phyloP scores from a whole-genome alignment of 2,113 vertebrate genomes.

The Ptychochromis oligacanthus region DNA sequence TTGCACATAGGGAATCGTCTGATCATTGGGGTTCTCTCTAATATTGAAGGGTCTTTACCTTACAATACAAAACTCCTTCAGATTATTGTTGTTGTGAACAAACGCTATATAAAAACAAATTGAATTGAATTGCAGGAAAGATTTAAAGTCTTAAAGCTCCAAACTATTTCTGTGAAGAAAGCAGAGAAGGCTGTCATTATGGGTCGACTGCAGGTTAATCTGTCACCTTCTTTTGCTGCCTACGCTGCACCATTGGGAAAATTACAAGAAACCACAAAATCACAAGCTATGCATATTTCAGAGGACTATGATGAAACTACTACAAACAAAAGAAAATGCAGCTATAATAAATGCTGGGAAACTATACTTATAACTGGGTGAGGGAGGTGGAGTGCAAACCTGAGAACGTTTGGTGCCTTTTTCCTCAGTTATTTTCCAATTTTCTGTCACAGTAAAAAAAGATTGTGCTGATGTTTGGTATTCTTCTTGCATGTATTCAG shows the following conservation, averaged over 20 bases:
- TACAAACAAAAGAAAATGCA: neutral
- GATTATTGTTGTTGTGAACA: neutral
- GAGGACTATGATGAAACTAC: neutral
- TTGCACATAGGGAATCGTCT: neutral
- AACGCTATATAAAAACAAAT: neutral
- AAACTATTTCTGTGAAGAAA: neutral
- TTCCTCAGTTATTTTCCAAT: neutral
- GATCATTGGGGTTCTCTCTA: neutral
- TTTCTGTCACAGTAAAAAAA: neutral
- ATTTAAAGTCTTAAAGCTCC: neutral
- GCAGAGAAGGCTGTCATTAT: neutral
- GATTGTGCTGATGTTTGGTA: accelerated
- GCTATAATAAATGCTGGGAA: neutral
- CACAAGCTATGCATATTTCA: neutral
- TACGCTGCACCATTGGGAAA: neutral
- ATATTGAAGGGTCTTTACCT: neutral
- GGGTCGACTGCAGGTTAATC: neutral
- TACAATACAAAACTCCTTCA: neutral
- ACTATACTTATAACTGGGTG: neutral
- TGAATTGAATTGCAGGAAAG: neutral
- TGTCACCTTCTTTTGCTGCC: neutral
- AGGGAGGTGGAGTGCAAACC: neutral
- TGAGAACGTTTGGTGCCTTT: neutral
- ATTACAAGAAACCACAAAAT: neutral
- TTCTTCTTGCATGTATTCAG: neutral